Conservation (phyloP, 2,113 vertebrate species). For the Ictalurus furcatus region DNA sequence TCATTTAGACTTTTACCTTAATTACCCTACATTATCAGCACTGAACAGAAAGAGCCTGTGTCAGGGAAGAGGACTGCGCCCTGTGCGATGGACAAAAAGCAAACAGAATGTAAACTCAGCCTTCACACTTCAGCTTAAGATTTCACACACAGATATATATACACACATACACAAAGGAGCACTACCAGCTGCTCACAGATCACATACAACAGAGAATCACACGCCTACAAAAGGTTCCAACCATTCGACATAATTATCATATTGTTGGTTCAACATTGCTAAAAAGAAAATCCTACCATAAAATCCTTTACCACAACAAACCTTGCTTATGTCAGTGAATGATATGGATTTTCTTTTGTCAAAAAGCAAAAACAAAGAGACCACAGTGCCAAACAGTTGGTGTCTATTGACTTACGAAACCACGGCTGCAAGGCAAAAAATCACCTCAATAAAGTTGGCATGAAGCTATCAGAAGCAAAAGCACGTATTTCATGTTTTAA, state of each 20-base stretch:
- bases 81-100: conserved; percentile 9
- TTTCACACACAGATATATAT: not conserved
- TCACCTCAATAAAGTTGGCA: not conserved
- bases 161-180: not conserved
- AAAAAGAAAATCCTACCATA: not conserved
- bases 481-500: not conserved
- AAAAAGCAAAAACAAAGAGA: not conserved
- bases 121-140: not conserved
- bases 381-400: not conserved
- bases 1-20: conserved; percentile 46
- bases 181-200: not conserved
- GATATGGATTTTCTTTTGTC: not conserved
- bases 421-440: not conserved
- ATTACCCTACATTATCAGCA: conserved; percentile 52
- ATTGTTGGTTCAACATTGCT: not conserved
- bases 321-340: not conserved
- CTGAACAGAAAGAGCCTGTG: conserved; percentile 34
- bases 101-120: not conserved
- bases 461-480: not conserved
- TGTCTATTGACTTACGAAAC: not conserved
- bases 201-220: not conserved
- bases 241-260: not conserved
- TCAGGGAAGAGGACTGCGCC: conserved; percentile 27
- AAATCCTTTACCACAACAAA: not conserved
- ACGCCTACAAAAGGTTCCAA: not conserved